These are phyloP conservation scores for Pristionchus entomophagus DNA, from an alignment of 2,888 invertebrate species.

Conservation along the genomic window DNA sequence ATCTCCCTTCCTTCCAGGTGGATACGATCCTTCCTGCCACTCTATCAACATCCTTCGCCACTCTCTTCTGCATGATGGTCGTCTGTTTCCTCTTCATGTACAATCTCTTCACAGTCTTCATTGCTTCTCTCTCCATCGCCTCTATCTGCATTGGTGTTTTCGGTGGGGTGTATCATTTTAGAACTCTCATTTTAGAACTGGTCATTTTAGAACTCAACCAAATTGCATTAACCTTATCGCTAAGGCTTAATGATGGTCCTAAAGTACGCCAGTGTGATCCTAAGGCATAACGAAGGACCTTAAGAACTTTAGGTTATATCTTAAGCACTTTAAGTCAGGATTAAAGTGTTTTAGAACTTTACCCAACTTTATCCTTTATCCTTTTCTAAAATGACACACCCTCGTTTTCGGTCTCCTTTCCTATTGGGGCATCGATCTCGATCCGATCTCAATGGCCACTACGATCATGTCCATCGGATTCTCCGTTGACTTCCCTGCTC, in stretches of 20 bases:
- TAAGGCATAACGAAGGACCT: too few species aligned
- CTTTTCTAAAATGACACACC: too few species aligned
- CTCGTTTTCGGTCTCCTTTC: conserved; percentile 58
- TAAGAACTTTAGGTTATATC: too few species aligned
- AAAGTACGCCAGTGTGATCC: too few species aligned
- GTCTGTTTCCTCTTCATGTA: conserved; percentile 74
- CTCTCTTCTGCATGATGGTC: conserved; percentile 69
- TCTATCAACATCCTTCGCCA: conserved; percentile 61
- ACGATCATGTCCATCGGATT: conserved; percentile 63
- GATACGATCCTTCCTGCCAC: conserved; percentile 65
- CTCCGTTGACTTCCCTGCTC: conserved; percentile 73
- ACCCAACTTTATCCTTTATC: neutral
- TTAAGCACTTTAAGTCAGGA: too few species aligned
- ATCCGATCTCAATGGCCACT: conserved; percentile 73
- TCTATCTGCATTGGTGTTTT: conserved; percentile 71
- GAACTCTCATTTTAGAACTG: too few species aligned
- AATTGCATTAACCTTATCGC: too few species aligned
- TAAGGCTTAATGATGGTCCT: too few species aligned
- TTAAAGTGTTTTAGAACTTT: neutral
- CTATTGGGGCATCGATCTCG: conserved; percentile 71
- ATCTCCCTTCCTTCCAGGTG: conserved; percentile 46
- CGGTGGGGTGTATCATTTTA: too few species aligned
- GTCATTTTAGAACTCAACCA: too few species aligned
- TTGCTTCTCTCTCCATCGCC: conserved; percentile 69
- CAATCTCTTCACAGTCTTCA: conserved; percentile 71